Evolutionary conservation across 1,140 invertebrate genomes (phyloP).

Genomic region (Helicoverpa armigera): DNA sequence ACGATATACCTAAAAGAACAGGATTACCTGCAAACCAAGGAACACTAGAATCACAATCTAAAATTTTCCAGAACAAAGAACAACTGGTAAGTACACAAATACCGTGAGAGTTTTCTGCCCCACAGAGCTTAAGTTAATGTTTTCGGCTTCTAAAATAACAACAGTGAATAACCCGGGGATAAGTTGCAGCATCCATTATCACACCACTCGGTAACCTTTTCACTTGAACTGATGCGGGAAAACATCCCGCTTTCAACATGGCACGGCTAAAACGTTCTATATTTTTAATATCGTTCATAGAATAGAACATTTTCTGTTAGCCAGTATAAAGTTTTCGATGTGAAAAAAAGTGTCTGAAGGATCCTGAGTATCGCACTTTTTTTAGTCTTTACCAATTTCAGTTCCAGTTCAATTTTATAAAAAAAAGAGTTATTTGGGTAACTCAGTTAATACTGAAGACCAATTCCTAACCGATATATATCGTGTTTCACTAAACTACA

Average conservation of each 20-base stretch:
- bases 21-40: background rate
- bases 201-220: conserved; percentile 17
- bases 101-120: conserved; percentile 1
- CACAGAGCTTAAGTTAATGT: conserved; percentile 15
- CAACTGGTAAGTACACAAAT: conserved; percentile 12
- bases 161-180: conserved; percentile 1
- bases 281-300: background rate
- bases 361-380: too few relatives aligned
- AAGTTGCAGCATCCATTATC: conserved; percentile 38
- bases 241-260: background rate
- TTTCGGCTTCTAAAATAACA: conserved; percentile 25
- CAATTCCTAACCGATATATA: too few relatives aligned
- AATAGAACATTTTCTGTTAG: background rate
- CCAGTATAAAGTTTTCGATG: background rate
- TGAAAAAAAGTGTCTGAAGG: background rate
- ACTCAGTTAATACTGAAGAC: too few relatives aligned
- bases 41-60: background rate
- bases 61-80: conserved; percentile 17
- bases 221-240: background rate
- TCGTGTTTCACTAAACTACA: too few relatives aligned
- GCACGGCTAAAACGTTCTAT: background rate
- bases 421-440: too few relatives aligned
- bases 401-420: too few relatives aligned
- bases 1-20: background rate
- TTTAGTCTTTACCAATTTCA: too few relatives aligned